Percentiles rank a stretch among this genome's conserved stretches.
These are phyloP conservation scores for Diadema setosum DNA, from an alignment of 35 echinoderm and acorn worm genomes.

Conservation along the genomic window DNA sequence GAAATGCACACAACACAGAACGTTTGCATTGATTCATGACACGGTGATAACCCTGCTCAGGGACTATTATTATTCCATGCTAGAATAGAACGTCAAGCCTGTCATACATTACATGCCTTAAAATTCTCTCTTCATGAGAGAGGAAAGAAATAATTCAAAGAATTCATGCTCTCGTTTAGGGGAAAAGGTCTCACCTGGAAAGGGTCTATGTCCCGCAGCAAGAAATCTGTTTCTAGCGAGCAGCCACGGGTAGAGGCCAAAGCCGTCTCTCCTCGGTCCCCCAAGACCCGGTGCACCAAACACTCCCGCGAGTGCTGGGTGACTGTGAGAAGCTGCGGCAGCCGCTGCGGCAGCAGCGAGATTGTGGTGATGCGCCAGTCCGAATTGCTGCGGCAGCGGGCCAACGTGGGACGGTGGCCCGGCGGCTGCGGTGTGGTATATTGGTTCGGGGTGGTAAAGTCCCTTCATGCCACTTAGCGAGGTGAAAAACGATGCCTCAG, in stretches of 20 bases:
- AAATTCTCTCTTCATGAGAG: too few species aligned
- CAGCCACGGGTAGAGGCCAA: slow-evolving; percentile 88
- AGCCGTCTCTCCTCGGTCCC: slow-evolving; percentile 55
- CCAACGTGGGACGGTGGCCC: slow-evolving; percentile 4
- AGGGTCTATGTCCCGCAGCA: slow-evolving; percentile 58
- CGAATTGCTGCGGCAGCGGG: background rate
- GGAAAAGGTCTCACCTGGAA: slow-evolving; percentile 93
- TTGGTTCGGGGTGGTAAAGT: slow-evolving; percentile 31
- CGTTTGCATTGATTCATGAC: too few species aligned
- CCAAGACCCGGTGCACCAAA: slow-evolving; percentile 28
- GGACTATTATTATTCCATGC: too few species aligned
- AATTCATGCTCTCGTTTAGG: too few species aligned
- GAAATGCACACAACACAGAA: too few species aligned
- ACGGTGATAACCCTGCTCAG: too few species aligned
- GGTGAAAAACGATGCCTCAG: background rate
- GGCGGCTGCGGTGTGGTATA: slow-evolving; percentile 4
- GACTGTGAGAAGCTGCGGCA: slow-evolving; percentile 19
- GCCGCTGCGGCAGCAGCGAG: background rate
- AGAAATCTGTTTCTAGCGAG: slow-evolving; percentile 78
- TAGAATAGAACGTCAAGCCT: too few species aligned
- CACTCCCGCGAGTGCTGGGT: slow-evolving; percentile 45
- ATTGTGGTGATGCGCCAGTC: background rate
- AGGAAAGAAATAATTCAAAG: too few species aligned
- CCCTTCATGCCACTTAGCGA: slow-evolving; percentile 25
- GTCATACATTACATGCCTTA: too few species aligned